Evolutionary conservation across 2,888 invertebrate genomes (phyloP), one percentile per base, ranked within the genome.

Genomic region (Drosophila neoperkinsi): DNA sequence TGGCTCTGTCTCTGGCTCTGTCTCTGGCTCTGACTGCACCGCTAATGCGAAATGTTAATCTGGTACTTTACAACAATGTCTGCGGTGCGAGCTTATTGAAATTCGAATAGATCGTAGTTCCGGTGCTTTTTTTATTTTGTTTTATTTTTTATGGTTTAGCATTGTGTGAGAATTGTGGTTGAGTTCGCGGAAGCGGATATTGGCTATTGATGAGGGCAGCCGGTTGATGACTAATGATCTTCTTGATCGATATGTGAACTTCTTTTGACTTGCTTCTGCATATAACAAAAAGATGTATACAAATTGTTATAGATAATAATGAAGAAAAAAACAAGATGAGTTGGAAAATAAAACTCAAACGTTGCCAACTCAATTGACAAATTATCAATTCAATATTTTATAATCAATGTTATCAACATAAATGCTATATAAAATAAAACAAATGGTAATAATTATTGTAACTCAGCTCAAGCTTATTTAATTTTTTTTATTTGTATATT

Each of bases 1-100:
- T 7, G 21, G 13, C 36, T 36, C 18, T 33, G 30, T 0, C 18
- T n/a, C 18, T 16, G 34, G 2, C 16, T 16, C 18, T 36, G 18
- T 2, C 41, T 11, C 21, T 21, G 36, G 43, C 36, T 46, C 52
- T 46, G 21, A 46, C 61, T 68, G 58, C 50, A 10, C 41, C 82
- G 43, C 83, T 90, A 90, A 84, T 90, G 88, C 90, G 77, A 90
- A 90, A 90, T 90, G 90, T 84, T 81, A 77, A 77, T 90, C 85
- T 88, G 84, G 82, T 87, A 84, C 74, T 74, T 74, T 68, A 86
- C 78, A 73, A 56, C 64, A 67, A 71, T 77, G 81, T 72, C 73
- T 56, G 62, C 63, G 21, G 36, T 31, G 28, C 56, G 51, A 73
- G 80, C 84, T 88, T 81, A 90, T 90, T 88, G 86, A 75, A 81